Percentiles rank a stretch among this genome's conserved stretches.
Evolutionary conservation across 2,888 invertebrate genomes (phyloP).

Genomic region (Pollenia griseotomentosa): DNA sequence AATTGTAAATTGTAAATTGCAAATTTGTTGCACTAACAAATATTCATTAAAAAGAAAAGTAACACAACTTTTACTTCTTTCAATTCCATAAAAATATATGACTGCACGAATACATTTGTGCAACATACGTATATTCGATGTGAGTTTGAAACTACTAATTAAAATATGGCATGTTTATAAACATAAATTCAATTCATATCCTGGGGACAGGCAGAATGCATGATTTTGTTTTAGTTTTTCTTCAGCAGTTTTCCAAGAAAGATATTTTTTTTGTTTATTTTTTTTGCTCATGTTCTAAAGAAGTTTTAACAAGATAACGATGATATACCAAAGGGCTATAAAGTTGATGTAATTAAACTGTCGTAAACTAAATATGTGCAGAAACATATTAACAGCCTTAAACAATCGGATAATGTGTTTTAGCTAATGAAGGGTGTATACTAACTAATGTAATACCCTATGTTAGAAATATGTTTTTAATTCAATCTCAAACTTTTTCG

Average conservation of each 20-base stretch:
- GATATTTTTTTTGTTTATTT: neutral
- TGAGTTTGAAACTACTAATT: conserved; percentile 47
- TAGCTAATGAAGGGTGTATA: no score
- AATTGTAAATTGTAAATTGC: conserved; percentile 6
- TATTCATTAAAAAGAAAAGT: neutral
- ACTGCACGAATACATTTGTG: no score
- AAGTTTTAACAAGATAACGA: conserved; percentile 16
- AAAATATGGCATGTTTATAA: conserved; percentile 65
- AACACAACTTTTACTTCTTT: neutral
- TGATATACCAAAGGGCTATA: conserved; percentile 28
- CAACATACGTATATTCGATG: neutral
- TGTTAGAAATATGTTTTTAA: no score
- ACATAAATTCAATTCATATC: conserved; percentile 54
- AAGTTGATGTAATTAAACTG: conserved; percentile 47
- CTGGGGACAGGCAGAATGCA: conserved; percentile 40
- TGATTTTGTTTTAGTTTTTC: neutral
- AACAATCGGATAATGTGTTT: neutral
- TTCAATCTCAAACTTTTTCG: no score
- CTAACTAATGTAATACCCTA: no score
- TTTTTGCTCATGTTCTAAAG: neutral
- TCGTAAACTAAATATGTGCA: conserved; percentile 46
- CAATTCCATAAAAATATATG: no score
- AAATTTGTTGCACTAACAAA: conserved; percentile 10
- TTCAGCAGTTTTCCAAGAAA: conserved; percentile 16
- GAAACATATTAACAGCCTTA: conserved; percentile 32